Evolutionary conservation across 2,113 vertebrate species (phyloP).

Genomic region (Benitochromis conjunctus): DNA sequence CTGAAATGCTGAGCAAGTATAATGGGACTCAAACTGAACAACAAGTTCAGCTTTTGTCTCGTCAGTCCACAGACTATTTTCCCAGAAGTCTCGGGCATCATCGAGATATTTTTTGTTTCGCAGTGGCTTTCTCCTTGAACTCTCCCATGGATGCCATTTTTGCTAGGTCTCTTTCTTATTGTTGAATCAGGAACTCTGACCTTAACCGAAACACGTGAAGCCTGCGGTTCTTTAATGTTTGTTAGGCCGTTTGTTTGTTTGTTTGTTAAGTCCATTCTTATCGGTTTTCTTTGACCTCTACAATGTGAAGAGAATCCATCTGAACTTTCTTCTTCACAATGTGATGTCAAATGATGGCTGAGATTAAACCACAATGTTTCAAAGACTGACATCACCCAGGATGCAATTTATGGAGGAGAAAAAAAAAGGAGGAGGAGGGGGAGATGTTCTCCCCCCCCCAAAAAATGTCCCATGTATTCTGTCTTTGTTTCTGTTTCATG

Average conservation of each 20-base stretch:
- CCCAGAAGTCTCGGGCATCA: background rate
- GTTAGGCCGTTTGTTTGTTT: too few species aligned
- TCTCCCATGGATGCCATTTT: background rate
- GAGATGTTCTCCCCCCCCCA: background rate
- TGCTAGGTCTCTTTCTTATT: background rate
- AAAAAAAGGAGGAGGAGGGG: background rate
- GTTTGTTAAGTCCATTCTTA: too few species aligned
- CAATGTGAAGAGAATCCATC: background rate
- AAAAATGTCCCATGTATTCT: background rate
- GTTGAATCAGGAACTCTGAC: background rate
- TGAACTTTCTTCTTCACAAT: background rate
- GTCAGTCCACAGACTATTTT: background rate
- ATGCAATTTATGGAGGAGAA: background rate
- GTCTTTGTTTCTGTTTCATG: background rate
- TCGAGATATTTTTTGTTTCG: background rate
- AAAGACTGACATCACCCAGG: background rate
- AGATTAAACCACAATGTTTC: background rate
- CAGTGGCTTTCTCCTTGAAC: too few species aligned
- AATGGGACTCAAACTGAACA: too few species aligned
- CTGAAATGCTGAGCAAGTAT: too few species aligned
- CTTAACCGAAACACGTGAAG: background rate
- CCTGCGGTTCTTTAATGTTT: background rate
- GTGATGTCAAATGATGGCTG: background rate
- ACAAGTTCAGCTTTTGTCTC: background rate
- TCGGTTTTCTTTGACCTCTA: background rate